Evolutionary conservation across 2,888 invertebrate species (phyloP).

Genomic region (Parnassius orleans): DNA sequence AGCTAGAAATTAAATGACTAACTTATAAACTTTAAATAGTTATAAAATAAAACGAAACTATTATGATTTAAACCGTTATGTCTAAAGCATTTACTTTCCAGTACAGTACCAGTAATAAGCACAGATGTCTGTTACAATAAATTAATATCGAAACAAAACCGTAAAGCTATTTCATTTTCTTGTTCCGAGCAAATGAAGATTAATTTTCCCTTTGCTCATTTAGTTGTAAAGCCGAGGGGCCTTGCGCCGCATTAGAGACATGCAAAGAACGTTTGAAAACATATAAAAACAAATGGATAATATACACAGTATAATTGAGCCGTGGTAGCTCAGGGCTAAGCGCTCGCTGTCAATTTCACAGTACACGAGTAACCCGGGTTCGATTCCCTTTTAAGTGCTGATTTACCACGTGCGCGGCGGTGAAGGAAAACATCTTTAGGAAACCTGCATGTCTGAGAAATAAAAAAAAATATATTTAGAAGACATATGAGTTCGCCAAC

Average conservation of each 20-base stretch:
- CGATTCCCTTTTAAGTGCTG: no score
- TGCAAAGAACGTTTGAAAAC: slow-evolving; percentile 21
- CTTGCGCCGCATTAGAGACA: slow-evolving; percentile 24
- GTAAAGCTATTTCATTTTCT: slow-evolving; percentile 23
- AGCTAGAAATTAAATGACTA: no score
- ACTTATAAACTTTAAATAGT: no score
- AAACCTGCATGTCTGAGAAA: no score
- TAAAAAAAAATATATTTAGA: no score
- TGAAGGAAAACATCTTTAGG: no score
- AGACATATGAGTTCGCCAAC: no score
- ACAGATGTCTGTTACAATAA: slow-evolving; percentile 18
- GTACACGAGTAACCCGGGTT: no score
- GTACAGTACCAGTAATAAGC: not conserved
- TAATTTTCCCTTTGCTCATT: slow-evolving; percentile 23
- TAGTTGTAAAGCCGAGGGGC: slow-evolving; percentile 20
- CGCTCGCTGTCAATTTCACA: no score
- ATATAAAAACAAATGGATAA: slow-evolving; percentile 16
- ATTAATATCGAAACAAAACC: slow-evolving; percentile 25
- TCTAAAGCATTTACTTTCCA: not conserved
- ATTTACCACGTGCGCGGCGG: no score
- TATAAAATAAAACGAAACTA: no score
- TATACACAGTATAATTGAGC: not conserved
- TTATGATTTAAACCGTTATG: not conserved
- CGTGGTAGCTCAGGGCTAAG: no score
- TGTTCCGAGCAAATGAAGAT: slow-evolving; percentile 25